These are phyloP conservation scores for Ageneiosus marmoratus DNA, from an alignment of 2,113 vertebrate species.

Conservation along the genomic window DNA sequence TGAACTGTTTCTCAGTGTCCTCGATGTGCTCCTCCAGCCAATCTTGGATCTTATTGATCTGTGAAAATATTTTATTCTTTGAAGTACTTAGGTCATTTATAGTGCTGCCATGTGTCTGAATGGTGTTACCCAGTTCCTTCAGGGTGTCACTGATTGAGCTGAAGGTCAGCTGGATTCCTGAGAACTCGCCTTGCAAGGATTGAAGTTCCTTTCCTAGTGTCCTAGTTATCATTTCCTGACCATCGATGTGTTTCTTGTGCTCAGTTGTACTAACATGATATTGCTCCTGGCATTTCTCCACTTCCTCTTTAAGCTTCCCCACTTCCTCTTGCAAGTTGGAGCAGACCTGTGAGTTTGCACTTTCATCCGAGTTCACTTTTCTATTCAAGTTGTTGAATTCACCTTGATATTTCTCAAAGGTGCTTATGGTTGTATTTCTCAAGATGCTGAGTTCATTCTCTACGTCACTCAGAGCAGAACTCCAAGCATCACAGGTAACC, in stretches of 20 bases:
- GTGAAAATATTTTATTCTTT: slow-evolving; percentile 77
- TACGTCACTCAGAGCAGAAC: slow-evolving; percentile 55
- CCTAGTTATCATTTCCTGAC: slow-evolving; percentile 76
- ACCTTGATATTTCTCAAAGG: slow-evolving; percentile 68
- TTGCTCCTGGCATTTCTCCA: slow-evolving; percentile 71
- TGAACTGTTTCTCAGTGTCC: slow-evolving; percentile 74
- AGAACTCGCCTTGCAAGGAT: slow-evolving; percentile 80
- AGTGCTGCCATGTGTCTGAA: slow-evolving; percentile 76
- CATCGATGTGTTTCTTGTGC: slow-evolving; percentile 72
- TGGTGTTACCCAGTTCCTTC: slow-evolving; percentile 76
- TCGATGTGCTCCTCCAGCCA: slow-evolving; percentile 71
- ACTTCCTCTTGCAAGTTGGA: slow-evolving; percentile 78
- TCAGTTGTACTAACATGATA: slow-evolving; percentile 61
- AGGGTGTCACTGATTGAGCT: slow-evolving; percentile 81
- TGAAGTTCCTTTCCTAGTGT: slow-evolving; percentile 74
- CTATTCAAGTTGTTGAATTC: slow-evolving; percentile 59
- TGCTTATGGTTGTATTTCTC: slow-evolving; percentile 71
- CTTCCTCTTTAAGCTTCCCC: slow-evolving; percentile 76
- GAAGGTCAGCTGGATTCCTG: slow-evolving; percentile 74
- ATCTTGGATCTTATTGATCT: slow-evolving; percentile 80
- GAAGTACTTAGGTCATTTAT: slow-evolving; percentile 72
- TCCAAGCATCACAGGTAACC: slow-evolving; percentile 65
- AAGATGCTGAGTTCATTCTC: slow-evolving; percentile 66
- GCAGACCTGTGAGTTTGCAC: slow-evolving; percentile 76
- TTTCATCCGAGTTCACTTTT: slow-evolving; percentile 69